Evolutionary conservation across 2,113 vertebrate species (phyloP).

Genomic region (Alectura lathami): DNA sequence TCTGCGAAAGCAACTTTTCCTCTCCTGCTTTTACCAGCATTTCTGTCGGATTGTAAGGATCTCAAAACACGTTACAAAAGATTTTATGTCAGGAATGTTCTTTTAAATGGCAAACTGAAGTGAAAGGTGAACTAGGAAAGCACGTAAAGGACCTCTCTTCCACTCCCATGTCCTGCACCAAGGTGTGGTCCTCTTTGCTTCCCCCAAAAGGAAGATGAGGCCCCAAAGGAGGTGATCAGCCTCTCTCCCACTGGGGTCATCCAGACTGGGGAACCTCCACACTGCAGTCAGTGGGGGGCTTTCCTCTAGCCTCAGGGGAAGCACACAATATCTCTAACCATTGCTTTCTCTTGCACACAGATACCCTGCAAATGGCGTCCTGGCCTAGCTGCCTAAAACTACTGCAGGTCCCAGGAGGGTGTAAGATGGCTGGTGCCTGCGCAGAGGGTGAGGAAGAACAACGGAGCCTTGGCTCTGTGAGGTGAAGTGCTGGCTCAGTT

Average conservation of each 20-base stretch:
- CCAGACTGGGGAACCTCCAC: accelerated
- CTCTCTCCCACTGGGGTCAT: not conserved
- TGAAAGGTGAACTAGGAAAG: not conserved
- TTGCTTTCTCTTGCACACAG: not conserved
- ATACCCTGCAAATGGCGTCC: not conserved
- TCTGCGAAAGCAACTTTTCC: not conserved
- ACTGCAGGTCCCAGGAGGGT: accelerated
- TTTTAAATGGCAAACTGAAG: not conserved
- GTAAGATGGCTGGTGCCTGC: not conserved
- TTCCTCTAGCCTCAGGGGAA: not conserved
- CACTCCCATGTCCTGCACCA: not conserved
- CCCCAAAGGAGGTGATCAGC: not conserved
- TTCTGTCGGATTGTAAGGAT: not conserved
- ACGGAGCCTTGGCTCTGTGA: not conserved
- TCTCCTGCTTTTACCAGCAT: not conserved
- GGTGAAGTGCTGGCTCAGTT: not conserved
- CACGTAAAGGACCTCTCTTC: not conserved
- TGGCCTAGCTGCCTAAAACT: not conserved
- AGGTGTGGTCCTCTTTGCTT: not conserved
- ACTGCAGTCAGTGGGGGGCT: accelerated
- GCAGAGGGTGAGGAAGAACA: not conserved
- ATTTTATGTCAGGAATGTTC: not conserved
- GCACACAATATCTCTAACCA: accelerated
- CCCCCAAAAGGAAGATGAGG: not conserved
- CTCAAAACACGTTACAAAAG: not conserved